Evolutionary conservation across 2,888 invertebrate species (phyloP), one percentile per base, ranked within the genome.

Genomic region (Drepanosiphum platanoidis): DNA sequence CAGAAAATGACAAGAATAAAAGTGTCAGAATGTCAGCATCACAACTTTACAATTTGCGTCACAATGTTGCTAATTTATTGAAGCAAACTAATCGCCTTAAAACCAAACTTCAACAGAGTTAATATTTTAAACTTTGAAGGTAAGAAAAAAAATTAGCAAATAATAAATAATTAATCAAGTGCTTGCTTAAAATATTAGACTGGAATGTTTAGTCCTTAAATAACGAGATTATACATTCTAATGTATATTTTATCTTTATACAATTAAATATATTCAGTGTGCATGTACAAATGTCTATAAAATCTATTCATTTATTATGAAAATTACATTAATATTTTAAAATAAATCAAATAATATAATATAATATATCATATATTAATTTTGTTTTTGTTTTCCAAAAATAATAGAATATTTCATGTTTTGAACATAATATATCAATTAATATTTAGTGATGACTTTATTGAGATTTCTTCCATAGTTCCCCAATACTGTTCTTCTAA

Each of bases 51-150:
- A 84, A 84, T 64, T 68, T 84, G 36, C 68, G 30, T 36, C 66
- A 84, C 5, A 84, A 77, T n/a, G 77, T 84, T 70, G 52, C 30
- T 39, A 84, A 75, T 77, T 77, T 84, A 77, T 58, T 77, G 68
- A 84, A 84, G 68, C 77, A 84, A 36, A 68, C 58, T 39, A 68
- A 61, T 84, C 75, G 15, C 15, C 30, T 84, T 34, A 84, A 77
- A 58, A 68, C 39, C 27, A 84, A 84, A 84, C 77, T 84, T 58
- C 75, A 84, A 68, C 77, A 75, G 3, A 68, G 27, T 77, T 84
- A 77, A 66, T 18, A 46, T 18, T 32, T 34, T 52, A 42, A 58
- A 22, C 9, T 27, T 52, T 34, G 34, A 79, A 68, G 27, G n/a
- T 36, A 58, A 13, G 18, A 30, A 58, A 80, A 58, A 34, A 32